Percentiles rank a stretch among this genome's conserved stretches.
phyloP scores from a whole-genome alignment of 2,113 vertebrate species.

The Eira barbara region DNA sequence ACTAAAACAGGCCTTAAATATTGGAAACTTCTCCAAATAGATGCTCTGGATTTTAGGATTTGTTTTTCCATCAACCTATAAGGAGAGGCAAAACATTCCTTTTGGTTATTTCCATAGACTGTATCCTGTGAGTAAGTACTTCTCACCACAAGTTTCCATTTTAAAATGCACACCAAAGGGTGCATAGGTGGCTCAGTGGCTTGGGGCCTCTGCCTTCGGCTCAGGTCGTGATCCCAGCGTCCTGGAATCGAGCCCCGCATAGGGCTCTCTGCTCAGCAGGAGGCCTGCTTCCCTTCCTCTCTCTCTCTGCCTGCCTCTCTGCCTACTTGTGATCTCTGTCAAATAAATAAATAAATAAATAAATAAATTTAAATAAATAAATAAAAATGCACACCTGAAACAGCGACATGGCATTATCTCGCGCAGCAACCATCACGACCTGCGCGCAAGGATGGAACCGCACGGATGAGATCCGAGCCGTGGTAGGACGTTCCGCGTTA shows the following conservation, averaged over 20 bases:
- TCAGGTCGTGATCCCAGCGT: too few relatives aligned
- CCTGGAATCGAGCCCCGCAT: too few relatives aligned
- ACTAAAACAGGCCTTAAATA: constrained; percentile 91
- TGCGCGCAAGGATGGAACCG: constrained; percentile 95
- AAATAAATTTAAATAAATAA: too few relatives aligned
- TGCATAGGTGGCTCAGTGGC: too few relatives aligned
- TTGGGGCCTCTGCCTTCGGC: too few relatives aligned
- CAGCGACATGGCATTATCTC: constrained; percentile 89
- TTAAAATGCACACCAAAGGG: constrained; percentile 78
- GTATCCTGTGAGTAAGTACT: background rate
- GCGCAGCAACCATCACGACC: constrained; percentile 93
- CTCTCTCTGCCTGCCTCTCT: too few relatives aligned
- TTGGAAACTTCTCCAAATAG: constrained; percentile 92
- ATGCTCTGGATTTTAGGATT: constrained; percentile 97
- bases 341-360: too few relatives aligned
- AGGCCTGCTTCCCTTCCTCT: too few relatives aligned
- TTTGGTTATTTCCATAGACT: constrained; percentile 2
- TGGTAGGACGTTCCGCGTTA: constrained; percentile 87
- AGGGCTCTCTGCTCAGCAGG: too few relatives aligned
- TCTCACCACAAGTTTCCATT: background rate
- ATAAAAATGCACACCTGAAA: constrained; percentile 89
- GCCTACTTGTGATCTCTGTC: too few relatives aligned
- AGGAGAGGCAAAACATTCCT: constrained; percentile 32
- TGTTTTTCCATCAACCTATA: constrained; percentile 93
- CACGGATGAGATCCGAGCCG: constrained; percentile 85